These are phyloP conservation scores for Spatula versicolor DNA, from an alignment of 2,797 vertebrate genomes.

Conservation along the genomic window DNA sequence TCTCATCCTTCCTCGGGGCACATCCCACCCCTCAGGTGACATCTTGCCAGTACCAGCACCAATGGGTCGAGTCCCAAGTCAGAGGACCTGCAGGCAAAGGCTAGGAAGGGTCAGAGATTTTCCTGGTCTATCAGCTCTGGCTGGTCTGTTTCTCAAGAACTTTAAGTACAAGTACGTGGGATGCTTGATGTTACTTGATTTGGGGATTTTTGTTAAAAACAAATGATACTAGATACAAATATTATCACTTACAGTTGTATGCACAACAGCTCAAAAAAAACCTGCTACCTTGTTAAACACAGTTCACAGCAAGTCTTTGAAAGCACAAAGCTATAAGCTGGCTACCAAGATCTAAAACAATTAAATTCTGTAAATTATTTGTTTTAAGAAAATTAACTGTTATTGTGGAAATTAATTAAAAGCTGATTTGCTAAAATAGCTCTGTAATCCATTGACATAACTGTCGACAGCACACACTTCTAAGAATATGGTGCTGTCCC, in stretches of 20 bases:
- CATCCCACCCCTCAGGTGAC: not conserved
- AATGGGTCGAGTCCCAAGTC: not conserved
- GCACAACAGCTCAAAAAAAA: not conserved
- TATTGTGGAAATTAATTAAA: not conserved
- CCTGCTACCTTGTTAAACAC: not conserved
- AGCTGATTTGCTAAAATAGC: not conserved
- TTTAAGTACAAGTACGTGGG: not conserved
- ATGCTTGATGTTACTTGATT: not conserved
- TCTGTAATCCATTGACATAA: not conserved
- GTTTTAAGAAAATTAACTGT: not conserved
- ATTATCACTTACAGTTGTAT: not conserved
- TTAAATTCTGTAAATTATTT: not conserved
- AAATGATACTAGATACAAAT: not conserved
- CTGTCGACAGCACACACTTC: not conserved
- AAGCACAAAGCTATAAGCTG: not conserved
- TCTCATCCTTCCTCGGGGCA: not conserved
- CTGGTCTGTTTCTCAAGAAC: not conserved
- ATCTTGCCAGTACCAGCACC: not conserved
- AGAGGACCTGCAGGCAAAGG: not conserved
- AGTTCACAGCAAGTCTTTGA: not conserved
- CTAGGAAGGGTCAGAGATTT: not conserved
- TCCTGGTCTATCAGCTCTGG: not conserved
- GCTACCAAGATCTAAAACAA: not conserved
- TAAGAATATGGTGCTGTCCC: not conserved
- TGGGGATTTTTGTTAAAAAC: not conserved